Conservation (phyloP, 2,888 invertebrate genomes). For the Scrobipalpa costella region DNA sequence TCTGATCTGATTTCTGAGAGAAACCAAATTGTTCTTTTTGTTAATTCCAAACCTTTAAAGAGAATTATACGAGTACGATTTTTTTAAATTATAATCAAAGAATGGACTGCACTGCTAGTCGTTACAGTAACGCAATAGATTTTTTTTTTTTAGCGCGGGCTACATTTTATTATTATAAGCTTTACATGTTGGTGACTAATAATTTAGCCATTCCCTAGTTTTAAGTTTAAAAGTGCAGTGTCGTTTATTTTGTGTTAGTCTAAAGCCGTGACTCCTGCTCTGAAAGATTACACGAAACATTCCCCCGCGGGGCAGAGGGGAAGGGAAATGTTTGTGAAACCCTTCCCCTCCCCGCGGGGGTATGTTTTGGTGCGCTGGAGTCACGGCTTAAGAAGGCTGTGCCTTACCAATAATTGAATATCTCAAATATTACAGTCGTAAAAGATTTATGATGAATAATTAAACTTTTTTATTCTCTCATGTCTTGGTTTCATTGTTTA, state of each 20-base stretch:
- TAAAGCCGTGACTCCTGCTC: too few species aligned
- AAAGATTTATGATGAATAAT: conserved; percentile 22
- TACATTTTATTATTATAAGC: conserved; percentile 1
- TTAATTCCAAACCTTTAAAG: too few species aligned
- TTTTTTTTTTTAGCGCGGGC: background rate
- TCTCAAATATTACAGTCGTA: conserved; percentile 32
- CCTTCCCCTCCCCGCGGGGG: too few species aligned
- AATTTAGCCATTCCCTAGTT: conserved; percentile 53
- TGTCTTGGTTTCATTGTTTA: conserved; percentile 28
- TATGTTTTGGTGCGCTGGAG: too few species aligned
- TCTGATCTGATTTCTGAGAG: background rate
- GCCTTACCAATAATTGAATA: conserved; percentile 56
- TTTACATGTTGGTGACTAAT: conserved; percentile 19
- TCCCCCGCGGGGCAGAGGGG: too few species aligned
- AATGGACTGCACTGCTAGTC: background rate
- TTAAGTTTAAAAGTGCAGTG: conserved; percentile 27
- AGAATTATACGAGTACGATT: background rate
- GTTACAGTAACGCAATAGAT: background rate
- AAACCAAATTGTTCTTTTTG: background rate
- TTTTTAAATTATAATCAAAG: background rate
- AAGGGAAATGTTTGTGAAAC: too few species aligned
- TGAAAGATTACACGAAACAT: too few species aligned
- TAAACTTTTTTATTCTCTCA: conserved; percentile 32
- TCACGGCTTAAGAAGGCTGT: conserved; percentile 71
- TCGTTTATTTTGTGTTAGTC: conserved; percentile 32